Evolutionary conservation across 2,797 vertebrate species (phyloP).

Genomic region (Cynopterus sphinx): DNA sequence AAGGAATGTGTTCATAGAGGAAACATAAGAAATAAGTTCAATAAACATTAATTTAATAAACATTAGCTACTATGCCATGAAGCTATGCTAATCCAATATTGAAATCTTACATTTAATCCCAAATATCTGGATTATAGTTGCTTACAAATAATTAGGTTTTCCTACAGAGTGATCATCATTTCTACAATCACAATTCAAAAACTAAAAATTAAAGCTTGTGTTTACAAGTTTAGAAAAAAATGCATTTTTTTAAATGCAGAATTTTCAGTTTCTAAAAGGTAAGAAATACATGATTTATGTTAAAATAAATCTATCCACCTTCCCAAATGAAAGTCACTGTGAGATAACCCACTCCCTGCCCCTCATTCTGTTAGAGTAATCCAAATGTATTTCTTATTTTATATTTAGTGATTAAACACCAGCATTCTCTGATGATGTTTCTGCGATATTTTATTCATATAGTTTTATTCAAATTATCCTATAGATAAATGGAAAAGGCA

Average conservation of each 20-base stretch:
- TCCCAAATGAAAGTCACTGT: neutral
- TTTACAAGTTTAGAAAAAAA: neutral
- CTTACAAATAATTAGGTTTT: neutral
- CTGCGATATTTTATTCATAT: neutral
- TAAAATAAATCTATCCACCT: neutral
- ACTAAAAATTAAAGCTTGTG: neutral
- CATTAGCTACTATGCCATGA: neutral
- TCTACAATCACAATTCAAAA: neutral
- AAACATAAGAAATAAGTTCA: neutral
- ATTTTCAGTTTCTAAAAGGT: neutral
- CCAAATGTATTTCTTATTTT: neutral
- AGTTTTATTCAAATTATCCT: neutral
- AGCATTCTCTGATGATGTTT: neutral
- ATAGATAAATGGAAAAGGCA: neutral
- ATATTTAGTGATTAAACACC: neutral
- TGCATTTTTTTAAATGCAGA: neutral
- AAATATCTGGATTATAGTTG: neutral
- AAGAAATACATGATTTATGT: neutral
- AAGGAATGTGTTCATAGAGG: neutral
- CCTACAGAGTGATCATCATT: neutral
- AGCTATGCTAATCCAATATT: neutral
- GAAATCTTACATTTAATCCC: neutral
- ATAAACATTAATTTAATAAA: neutral
- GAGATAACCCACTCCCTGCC: neutral
- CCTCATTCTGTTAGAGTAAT: neutral